A percentile compares a stretch with the other conserved stretches of the same genome.
These are phyloP conservation scores for Prostheceraeus crozeri DNA, from an alignment of 2,888 invertebrate genomes.

Conservation along the genomic window DNA sequence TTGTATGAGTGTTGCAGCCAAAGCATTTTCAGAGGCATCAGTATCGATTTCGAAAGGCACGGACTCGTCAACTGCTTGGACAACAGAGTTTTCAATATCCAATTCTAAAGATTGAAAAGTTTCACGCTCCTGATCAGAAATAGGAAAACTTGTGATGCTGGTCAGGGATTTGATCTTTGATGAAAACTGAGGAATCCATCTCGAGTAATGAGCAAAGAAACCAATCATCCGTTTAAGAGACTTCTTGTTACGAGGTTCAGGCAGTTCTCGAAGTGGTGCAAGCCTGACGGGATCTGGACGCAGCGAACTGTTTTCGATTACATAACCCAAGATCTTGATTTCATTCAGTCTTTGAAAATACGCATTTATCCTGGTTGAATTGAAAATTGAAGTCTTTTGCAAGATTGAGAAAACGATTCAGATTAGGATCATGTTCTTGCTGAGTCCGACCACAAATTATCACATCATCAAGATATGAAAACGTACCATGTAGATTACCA, in stretches of 20 bases:
- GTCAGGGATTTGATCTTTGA: no score
- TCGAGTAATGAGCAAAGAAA: conserved; percentile 7
- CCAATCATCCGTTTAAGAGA: conserved; percentile 14
- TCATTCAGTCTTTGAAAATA: background rate
- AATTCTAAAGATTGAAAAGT: no score
- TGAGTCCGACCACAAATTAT: background rate
- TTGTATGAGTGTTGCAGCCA: no score
- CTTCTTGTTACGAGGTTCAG: background rate
- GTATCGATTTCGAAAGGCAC: no score
- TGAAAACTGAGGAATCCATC: no score
- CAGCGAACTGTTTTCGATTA: conserved; percentile 6
- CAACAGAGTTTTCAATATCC: no score
- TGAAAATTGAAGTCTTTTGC: background rate
- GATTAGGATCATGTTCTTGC: conserved; percentile 8
- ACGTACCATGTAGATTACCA: conserved; percentile 24
- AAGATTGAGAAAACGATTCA: background rate
- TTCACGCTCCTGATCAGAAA: no score
- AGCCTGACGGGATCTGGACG: conserved; percentile 4
- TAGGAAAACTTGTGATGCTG: no score
- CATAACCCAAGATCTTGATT: conserved; percentile 22
- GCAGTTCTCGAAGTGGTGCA: conserved; percentile 10
- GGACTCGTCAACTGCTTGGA: no score
- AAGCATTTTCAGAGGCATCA: no score
- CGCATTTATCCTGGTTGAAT: conserved; percentile 13
- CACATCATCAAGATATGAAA: conserved; percentile 16